These are phyloP conservation scores for Drosophila meridiana DNA, from an alignment of 2,888 invertebrate species.

Conservation along the genomic window DNA sequence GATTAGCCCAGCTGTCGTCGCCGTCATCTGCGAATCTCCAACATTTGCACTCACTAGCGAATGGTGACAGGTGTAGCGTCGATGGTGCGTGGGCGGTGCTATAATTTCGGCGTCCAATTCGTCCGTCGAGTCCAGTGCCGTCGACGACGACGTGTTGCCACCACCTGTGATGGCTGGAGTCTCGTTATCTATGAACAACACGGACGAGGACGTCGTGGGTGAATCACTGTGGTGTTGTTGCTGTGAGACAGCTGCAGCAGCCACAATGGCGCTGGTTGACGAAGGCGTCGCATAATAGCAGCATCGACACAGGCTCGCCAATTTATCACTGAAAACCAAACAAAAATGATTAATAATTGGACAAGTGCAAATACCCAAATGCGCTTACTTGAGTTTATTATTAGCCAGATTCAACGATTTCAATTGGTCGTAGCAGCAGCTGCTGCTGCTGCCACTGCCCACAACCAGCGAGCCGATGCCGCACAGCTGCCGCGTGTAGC, in stretches of 20 bases:
- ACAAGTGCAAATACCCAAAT: neutral
- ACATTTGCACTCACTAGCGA: conserved; percentile 82
- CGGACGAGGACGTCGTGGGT: conserved; percentile 86
- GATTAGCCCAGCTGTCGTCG: conserved; percentile 85
- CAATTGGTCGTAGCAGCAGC: conserved; percentile 82
- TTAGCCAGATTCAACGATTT: conserved; percentile 78
- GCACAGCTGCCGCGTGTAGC: conserved; percentile 74
- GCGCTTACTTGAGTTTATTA: conserved; percentile 77
- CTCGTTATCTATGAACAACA: conserved; percentile 87
- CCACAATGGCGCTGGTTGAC: conserved; percentile 61
- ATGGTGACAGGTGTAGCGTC: conserved; percentile 83
- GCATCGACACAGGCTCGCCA: conserved; percentile 84
- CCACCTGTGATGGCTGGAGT: conserved; percentile 80
- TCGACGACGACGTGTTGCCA: conserved; percentile 76
- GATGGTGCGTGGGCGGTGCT: conserved; percentile 73
- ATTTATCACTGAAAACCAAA: conserved; percentile 76
- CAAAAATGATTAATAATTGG: neutral
- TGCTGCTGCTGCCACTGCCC: conserved; percentile 63
- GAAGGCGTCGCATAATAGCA: conserved; percentile 80
- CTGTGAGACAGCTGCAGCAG: conserved; percentile 61
- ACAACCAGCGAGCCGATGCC: conserved; percentile 68
- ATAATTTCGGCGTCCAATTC: conserved; percentile 86
- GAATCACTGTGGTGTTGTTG: conserved; percentile 81
- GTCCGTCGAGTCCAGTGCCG: conserved; percentile 87
- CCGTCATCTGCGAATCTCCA: conserved; percentile 80